Evolutionary conservation across 2,888 invertebrate species (phyloP).

Genomic region (Sympetrum striolatum): DNA sequence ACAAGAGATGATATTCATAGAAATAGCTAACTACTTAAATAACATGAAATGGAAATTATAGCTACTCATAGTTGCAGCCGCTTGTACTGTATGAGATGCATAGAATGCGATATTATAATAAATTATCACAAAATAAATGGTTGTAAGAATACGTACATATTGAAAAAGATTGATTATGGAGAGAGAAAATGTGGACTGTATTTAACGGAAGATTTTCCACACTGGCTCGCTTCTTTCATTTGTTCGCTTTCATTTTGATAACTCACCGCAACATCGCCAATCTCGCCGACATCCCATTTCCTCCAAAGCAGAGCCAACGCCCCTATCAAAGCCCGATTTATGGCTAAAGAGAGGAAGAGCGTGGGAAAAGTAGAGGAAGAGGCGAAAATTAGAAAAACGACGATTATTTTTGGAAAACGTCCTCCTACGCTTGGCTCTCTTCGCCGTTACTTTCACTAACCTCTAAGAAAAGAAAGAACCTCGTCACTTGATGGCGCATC

Average conservation of each 20-base stretch:
- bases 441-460: background rate
- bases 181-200: background rate
- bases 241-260: background rate
- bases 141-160: no score
- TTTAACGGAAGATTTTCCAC: no score
- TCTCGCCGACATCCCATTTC: background rate
- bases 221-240: background rate
- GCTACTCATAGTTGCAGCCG: no score
- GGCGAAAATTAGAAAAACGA: background rate
- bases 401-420: background rate
- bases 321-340: background rate
- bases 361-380: background rate
- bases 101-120: no score
- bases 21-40: no score
- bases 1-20: no score
- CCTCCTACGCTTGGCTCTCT: background rate
- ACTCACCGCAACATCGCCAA: background rate
- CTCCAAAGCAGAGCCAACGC: slow-evolving; percentile 10
- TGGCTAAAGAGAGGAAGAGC: background rate
- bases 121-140: no score
- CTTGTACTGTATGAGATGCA: no score
- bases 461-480: background rate
- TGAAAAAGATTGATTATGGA: background rate
- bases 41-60: no score
- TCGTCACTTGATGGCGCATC: background rate